A percentile compares a stretch with the other conserved stretches of the same genome.
Evolutionary conservation across 1,140 invertebrate species (phyloP).

Genomic region (Ptiloglossa arizonensis): DNA sequence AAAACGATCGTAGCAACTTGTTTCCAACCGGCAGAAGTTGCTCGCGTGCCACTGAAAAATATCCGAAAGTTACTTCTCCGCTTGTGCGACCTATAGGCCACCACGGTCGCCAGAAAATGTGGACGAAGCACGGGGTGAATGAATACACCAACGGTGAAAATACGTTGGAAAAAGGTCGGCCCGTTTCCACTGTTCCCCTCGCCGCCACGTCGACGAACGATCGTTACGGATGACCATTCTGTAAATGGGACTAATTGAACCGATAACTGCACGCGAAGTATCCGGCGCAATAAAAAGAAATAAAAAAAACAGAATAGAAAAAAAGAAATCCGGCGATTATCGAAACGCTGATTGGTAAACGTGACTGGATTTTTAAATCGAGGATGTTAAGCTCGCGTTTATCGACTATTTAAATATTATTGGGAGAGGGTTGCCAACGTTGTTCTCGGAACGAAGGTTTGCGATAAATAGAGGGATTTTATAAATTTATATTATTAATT

Average conservation of each 20-base stretch:
- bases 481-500: no score
- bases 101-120: not conserved
- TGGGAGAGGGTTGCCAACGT: no score
- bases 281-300: no score
- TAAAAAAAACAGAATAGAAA: not conserved
- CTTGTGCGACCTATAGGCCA: not conserved
- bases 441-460: no score
- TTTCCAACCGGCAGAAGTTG: slow-evolving; percentile 14
- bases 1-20: slow-evolving; percentile 30
- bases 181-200: not conserved
- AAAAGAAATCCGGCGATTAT: slow-evolving; percentile 4
- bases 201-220: not conserved
- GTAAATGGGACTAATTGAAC: slow-evolving; percentile 21
- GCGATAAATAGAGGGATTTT: no score
- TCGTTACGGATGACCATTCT: slow-evolving; percentile 11
- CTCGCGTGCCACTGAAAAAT: slow-evolving; percentile 33
- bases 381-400: no score
- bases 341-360: not conserved
- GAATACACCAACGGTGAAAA: slow-evolving; percentile 23
- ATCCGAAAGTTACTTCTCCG: slow-evolving; percentile 25
- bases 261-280: not conserved
- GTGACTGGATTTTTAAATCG: no score
- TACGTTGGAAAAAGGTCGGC: slow-evolving; percentile 21
- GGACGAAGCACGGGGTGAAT: not conserved
- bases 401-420: no score